Evolutionary conservation across 2,888 invertebrate genomes (phyloP).

Genomic region (Thalpophila matura): DNA sequence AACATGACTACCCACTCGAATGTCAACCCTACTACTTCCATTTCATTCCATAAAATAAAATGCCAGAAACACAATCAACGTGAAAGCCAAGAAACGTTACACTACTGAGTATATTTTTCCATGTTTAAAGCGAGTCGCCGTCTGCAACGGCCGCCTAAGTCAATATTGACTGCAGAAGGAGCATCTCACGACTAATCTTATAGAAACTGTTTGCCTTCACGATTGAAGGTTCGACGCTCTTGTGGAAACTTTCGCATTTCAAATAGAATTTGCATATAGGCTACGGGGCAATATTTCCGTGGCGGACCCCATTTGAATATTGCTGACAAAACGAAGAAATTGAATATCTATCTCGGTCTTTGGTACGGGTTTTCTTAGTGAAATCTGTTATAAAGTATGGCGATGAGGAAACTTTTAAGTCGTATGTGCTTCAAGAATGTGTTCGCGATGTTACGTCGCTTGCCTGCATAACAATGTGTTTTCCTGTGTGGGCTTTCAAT

Average conservation of each 20-base stretch:
- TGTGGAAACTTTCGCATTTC: constrained; percentile 85
- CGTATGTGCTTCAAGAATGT: constrained; percentile 42
- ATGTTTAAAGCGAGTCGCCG: constrained; percentile 51
- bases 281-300: constrained; percentile 86
- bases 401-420: constrained; percentile 54
- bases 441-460: constrained; percentile 36
- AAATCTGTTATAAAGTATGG: constrained; percentile 56
- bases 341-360: constrained; percentile 71
- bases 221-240: constrained; percentile 85
- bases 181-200: constrained; percentile 88
- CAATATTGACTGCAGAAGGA: constrained; percentile 84
- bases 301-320: constrained; percentile 83
- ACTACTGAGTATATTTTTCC: constrained; percentile 58
- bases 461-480: constrained; percentile 44
- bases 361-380: constrained; percentile 49
- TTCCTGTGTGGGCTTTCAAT: constrained; percentile 46
- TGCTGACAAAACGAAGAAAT: constrained; percentile 81
- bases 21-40: constrained; percentile 44
- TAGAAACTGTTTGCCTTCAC: constrained; percentile 87
- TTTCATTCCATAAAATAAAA: constrained; percentile 54
- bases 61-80: constrained; percentile 47
- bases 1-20: constrained; percentile 43
- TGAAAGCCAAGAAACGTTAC: constrained; percentile 56
- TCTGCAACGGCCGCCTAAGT: constrained; percentile 71
- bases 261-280: constrained; percentile 88